phyloP scores from a whole-genome alignment of 2,797 vertebrate species.

The Valencia hispanica region DNA sequence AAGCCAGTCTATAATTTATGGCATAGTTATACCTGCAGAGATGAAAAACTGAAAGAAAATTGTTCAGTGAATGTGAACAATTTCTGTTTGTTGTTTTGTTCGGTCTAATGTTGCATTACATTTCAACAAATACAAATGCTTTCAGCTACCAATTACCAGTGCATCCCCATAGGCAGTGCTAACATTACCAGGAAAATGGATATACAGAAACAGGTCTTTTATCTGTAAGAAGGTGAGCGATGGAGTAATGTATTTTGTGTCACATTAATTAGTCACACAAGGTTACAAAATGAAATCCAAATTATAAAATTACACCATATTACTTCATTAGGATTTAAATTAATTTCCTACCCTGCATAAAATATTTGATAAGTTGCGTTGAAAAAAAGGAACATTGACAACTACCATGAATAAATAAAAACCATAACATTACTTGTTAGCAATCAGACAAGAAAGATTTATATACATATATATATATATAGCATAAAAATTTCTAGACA shows the following conservation, averaged over 20 bases:
- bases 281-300: constrained; percentile 2
- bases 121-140: constrained; percentile 1
- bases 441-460: constrained; percentile 15
- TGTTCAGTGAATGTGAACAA: neutral
- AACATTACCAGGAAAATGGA: neutral
- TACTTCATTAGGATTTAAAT: constrained; percentile 10
- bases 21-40: neutral
- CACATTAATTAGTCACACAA: constrained; percentile 1
- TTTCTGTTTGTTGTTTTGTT: neutral
- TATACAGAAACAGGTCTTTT: neutral
- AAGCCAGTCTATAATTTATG: neutral
- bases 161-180: neutral
- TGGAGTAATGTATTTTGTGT: constrained; percentile 11
- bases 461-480: neutral
- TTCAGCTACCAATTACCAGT: neutral
- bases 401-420: constrained; percentile 2
- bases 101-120: neutral
- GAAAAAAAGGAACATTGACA: constrained; percentile 5
- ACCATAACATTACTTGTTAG: constrained; percentile 5
- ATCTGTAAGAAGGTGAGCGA: neutral
- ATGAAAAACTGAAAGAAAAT: neutral
- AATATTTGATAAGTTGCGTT: constrained; percentile 27
- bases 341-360: constrained; percentile 5
- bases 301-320: constrained; percentile 7
- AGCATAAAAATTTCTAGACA: neutral